Base-by-base conservation (phyloP, 2,888 invertebrate genomes). In the Nudaria mundana region DNA sequence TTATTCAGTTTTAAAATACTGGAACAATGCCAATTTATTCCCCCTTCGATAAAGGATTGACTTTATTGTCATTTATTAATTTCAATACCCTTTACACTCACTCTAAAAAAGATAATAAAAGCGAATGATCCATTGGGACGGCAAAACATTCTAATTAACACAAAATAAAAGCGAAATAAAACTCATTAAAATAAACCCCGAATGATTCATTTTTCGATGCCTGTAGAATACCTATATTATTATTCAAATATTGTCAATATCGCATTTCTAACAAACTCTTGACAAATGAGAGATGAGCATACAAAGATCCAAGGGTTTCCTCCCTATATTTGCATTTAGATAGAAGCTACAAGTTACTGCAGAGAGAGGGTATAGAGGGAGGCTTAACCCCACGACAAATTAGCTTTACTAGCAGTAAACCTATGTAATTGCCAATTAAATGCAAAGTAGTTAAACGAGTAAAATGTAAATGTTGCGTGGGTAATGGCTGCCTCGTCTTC, bases 271-370 rank as follows among this genome's bases (percentile, higher is more conserved):
- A 69, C 63, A 63, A 69, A 67, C 72, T 71, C 70, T 68, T 73
- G 71, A 81, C 81, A 83, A 84, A 85, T 83, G 81, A 81, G 81
- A 80, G 78, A 77, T 69, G 70, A 66, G 70, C 63, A 70, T 56
- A 74, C 73, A 67, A 76, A 77, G 78, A 79, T 79, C 77, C n/a
- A 74, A 73, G 82, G 76, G 77, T 40, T 63, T 65, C 61, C 67
- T 67, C 66, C 63, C 65, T 70, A 63, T 78, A 86, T 86, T 86
- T 83, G 79, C 85, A 84, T 86, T 76, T 82, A 81, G 76, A 82
- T 81, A 71, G 76, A 71, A 59, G 74, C 69, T 76, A 78, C 78
- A 76, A 81, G 80, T 80, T 75, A 78, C 77, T 73, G 76, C 74
- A 58, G 51, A 58, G 52, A 45, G 61, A 45, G 52, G 22, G 36